phyloP scores from a whole-genome alignment of 2,113 vertebrate species.

The Oenanthe oenanthe region DNA sequence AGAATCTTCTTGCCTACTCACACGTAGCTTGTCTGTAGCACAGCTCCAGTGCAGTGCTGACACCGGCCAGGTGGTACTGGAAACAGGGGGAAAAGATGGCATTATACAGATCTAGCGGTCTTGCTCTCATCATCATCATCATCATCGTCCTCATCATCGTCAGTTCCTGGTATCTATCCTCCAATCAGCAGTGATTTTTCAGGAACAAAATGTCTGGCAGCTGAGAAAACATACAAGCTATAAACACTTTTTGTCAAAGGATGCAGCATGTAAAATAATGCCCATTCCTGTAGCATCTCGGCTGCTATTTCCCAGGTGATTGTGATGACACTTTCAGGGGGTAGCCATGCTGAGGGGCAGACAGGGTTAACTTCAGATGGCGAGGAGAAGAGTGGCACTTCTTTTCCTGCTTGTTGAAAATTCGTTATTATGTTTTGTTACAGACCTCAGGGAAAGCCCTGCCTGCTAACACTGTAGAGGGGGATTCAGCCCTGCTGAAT shows the following conservation, averaged over 20 bases:
- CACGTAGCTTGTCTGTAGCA: conserved; percentile 65
- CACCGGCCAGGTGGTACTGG: conserved; percentile 49
- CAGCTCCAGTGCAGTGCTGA: conserved; percentile 52
- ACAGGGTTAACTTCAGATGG: conserved; percentile 61
- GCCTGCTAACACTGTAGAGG: conserved; percentile 76
- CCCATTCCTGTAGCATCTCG: conserved; percentile 70
- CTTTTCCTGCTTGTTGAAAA: conserved; percentile 67
- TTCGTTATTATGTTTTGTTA: conserved; percentile 61
- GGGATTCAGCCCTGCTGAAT: conserved; percentile 88
- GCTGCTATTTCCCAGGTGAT: conserved; percentile 71
- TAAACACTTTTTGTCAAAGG: conserved; percentile 74
- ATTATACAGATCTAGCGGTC: conserved; percentile 70
- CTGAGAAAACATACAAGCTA: conserved; percentile 78
- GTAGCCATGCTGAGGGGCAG: conserved; percentile 66
- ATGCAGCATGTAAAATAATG: conserved; percentile 74
- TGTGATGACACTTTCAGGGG: conserved; percentile 59
- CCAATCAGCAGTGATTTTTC: conserved; percentile 65
- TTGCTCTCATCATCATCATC: conserved; percentile 61
- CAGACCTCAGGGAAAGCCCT: conserved; percentile 72
- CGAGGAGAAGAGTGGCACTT: conserved; percentile 77
- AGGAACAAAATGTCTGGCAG: conserved; percentile 72
- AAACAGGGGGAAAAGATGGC: conserved; percentile 40
- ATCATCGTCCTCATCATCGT: conserved; percentile 65
- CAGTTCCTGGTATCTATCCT: conserved; percentile 56
- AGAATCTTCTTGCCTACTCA: conserved; percentile 61